Base-by-base conservation (phyloP, 2,888 invertebrate species). In the Spodoptera littoralis region DNA sequence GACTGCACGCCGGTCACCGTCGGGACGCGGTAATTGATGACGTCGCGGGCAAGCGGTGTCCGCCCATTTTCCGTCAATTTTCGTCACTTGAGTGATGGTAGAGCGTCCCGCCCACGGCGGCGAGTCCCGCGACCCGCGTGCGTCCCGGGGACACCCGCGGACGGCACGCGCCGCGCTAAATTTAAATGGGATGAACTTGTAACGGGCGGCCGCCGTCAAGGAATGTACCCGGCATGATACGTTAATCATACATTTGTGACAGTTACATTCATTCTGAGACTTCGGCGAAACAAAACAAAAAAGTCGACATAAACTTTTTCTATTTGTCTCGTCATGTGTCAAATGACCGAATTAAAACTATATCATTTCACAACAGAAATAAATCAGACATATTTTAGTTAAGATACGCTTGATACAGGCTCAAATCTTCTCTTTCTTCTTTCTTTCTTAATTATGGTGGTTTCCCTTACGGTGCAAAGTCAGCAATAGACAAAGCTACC, bases 11-110 rank as follows among this genome's bases (percentile, higher is more conserved):
- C 89, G 91, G 92, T 92, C 92, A 92, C 92, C 93, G 93, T 90
- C 93, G 89, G 87, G 91, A 91, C 91, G 89, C 84, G 85, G 90
- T 94, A 93, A 94, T 94, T 94, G 94, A 94, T 93, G 94, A 93
- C 93, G 92, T 93, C 92, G 93, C 92, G 91, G 93, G 85, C 92
- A 91, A 91, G 86, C 91, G 90, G 90, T 91, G 92, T 94, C 94
- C 94, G 95, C 94, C 94, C 95, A 95, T 94, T 93, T 94, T 94
- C 94, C 94, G 94, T 94, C 94, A 94, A 95, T 94, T 95, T 95
- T 94, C 93, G 94, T 94, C 94, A 92, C 94, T 93, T 94, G 94
- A 94, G 89, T 93, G 94, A 94, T 94, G 94, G 94, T 93, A 84
- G 89, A 88, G 82, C 85, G 93, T 82, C 87, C 90, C 94, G 94